Evolutionary conservation across 2,113 vertebrate genomes (phyloP).

Genomic region (Nothoprocta pentlandii): DNA sequence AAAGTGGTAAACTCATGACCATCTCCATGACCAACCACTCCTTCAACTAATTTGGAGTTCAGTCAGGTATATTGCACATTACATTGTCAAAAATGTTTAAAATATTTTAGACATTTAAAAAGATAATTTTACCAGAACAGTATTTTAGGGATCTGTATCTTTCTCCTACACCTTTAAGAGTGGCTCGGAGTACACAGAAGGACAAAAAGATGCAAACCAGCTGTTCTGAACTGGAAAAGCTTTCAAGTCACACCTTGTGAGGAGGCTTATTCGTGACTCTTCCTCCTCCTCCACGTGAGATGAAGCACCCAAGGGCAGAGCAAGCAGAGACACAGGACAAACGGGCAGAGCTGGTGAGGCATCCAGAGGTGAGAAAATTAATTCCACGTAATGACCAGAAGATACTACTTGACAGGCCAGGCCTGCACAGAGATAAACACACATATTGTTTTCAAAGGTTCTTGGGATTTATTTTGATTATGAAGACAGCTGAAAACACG

Average conservation of each 20-base stretch:
- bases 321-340: neutral
- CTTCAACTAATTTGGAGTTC: neutral
- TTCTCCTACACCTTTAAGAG: neutral
- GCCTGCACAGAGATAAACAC: neutral
- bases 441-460: neutral
- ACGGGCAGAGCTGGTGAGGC: neutral
- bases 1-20: neutral
- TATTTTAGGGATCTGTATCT: accelerated
- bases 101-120: neutral
- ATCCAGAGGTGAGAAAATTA: neutral
- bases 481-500: neutral
- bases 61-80: neutral
- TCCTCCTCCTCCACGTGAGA: neutral
- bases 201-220: neutral
- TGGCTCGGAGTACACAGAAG: neutral
- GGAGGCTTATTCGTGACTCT: neutral
- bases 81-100: neutral
- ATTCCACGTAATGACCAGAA: neutral
- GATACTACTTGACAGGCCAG: neutral
- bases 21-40: neutral
- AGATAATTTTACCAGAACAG: neutral
- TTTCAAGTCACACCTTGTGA: neutral
- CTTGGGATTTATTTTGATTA: neutral
- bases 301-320: neutral
- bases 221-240: neutral